Evolutionary conservation across 2,797 vertebrate species (phyloP).

Genomic region (Tarsius wallacei): DNA sequence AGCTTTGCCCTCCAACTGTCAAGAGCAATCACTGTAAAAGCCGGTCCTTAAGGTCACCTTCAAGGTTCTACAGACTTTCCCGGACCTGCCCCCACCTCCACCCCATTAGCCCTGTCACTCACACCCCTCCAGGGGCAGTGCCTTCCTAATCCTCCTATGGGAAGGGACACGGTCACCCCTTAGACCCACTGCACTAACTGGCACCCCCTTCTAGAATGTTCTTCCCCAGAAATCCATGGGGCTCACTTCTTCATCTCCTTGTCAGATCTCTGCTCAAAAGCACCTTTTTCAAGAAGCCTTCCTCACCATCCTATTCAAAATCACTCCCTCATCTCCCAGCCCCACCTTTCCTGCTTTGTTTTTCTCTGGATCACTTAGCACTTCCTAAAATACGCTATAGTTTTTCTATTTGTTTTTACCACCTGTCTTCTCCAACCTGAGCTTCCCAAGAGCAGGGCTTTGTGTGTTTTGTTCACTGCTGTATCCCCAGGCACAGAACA

Average conservation of each 20-base stretch:
- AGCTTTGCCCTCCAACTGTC: neutral
- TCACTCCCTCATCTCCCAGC: rapidly evolving
- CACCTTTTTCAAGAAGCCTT: neutral
- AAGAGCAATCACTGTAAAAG: neutral
- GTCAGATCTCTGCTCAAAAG: neutral
- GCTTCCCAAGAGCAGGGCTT: neutral
- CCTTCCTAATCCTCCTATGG: neutral
- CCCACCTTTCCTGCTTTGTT: neutral
- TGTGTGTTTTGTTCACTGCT: neutral
- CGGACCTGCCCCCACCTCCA: neutral
- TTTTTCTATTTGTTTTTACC: neutral
- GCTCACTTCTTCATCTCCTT: neutral
- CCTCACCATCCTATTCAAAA: neutral
- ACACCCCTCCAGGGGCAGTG: neutral
- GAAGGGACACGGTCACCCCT: neutral
- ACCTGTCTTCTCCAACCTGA: neutral
- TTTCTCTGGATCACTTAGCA: neutral
- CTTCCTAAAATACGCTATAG: neutral
- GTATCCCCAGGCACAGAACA: neutral
- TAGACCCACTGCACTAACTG: neutral
- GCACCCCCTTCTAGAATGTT: neutral
- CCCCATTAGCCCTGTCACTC: neutral
- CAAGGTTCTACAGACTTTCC: neutral
- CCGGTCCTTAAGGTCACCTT: neutral
- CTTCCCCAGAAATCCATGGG: neutral